Base-by-base conservation (phyloP, 2,888 invertebrate genomes). In the Eupithecia insigniata region DNA sequence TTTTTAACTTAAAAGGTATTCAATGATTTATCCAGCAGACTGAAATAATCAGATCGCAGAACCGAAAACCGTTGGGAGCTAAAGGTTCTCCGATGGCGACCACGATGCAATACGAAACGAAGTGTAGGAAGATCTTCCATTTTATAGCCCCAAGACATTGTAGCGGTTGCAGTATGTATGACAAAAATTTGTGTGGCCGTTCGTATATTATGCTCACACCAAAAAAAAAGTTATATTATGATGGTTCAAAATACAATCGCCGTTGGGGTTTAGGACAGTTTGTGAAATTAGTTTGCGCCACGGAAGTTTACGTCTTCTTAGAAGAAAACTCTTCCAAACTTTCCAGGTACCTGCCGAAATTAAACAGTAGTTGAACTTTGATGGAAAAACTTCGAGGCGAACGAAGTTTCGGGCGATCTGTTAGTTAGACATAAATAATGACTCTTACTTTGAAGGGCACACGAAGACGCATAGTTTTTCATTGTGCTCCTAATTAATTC, bases 291-390 rank as follows among this genome's bases (percentile, higher is more conserved):
- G 26, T 55, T 55, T 55, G 12, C 5, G 26, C 12, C 32, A 22
- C 12, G 26, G 34, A 22, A 39, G 6, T 5, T 34, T 39, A 64
- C 64, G 22, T 2, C 14, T 34, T 26, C 64, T 64, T 39, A 22
- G 14, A 64, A 64, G 22, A 64, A 1, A 22, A 22, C 6, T 36
- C 22, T 22, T 62, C n/a, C 8, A 22, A 64, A 22, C 22, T 14
- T 64, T 64, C 34, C 22, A 36, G 36, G n/a, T 22, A 62, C 36
- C 36, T 30, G 6, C 60, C 34, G 22, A 64, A 64, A 64, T 64
- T 64, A 64, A 64, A 64, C 64, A 64, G 34, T 62, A 62, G 64
- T 64, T 64, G 22, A 64, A 64, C 64, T 64, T 64, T 36, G 36
- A 64, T 64, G 36, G 64, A 36, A 64, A 64, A 64, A 64, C 64